Conservation (phyloP, 1,140 invertebrate genomes). For the Ericerus pela region DNA sequence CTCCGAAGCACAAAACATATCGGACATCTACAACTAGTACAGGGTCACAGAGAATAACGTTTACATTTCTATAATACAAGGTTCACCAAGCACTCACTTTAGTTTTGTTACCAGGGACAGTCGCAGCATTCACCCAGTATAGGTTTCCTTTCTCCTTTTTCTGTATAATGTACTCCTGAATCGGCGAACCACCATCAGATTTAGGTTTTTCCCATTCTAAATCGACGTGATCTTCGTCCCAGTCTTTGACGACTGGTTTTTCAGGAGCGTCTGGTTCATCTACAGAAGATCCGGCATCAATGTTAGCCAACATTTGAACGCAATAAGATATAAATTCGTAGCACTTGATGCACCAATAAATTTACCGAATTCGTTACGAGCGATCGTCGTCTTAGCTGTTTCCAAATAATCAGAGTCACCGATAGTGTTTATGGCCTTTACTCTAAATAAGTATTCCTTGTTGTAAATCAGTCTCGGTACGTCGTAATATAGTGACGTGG, state of each 20-base stretch:
- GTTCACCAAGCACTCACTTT: conserved; percentile 40
- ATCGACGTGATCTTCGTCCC: conserved; percentile 86
- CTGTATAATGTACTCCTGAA: conserved; percentile 86
- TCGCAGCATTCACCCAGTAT: conserved; percentile 77
- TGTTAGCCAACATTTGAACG: conserved; percentile 12
- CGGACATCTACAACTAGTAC: too few species aligned
- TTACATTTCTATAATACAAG: too few species aligned
- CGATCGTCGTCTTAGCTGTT: conserved; percentile 70
- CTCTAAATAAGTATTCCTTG: conserved; percentile 83
- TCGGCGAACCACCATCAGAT: conserved; percentile 76
- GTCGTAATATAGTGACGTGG: conserved; percentile 63
- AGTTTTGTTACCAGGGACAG: conserved; percentile 62
- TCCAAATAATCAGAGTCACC: conserved; percentile 85
- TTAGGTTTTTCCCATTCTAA: conserved; percentile 75
- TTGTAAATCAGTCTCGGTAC: conserved; percentile 74
- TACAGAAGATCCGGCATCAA: conserved; percentile 25
- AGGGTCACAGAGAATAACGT: too few species aligned
- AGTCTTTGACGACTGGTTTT: conserved; percentile 73
- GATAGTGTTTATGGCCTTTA: conserved; percentile 86
- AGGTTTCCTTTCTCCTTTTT: conserved; percentile 87
- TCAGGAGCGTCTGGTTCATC: conserved; percentile 85
- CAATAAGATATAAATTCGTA: too few species aligned
- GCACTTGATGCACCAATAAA: conserved; percentile 1
- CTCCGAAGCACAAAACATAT: too few species aligned
- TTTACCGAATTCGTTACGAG: conserved; percentile 77